These are phyloP conservation scores for Anoura caudifer DNA, from an alignment of 2,113 vertebrate species.

Conservation along the genomic window DNA sequence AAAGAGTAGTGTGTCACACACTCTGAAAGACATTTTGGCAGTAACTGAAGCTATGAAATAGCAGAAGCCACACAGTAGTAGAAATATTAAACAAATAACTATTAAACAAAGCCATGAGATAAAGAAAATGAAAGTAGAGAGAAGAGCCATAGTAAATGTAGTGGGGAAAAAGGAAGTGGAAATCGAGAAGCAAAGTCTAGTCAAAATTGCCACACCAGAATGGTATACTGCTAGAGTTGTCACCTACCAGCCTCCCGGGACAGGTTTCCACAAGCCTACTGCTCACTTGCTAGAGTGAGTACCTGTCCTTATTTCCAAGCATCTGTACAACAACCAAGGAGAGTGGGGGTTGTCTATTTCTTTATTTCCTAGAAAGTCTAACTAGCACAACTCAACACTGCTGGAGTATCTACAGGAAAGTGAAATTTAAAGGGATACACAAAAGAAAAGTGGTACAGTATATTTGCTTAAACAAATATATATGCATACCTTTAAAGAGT, in stretches of 20 bases:
- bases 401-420: not conserved
- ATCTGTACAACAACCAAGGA: not conserved
- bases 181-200: not conserved
- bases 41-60: not conserved
- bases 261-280: not conserved
- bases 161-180: not conserved
- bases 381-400: not conserved
- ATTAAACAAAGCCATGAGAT: not conserved
- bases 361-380: not conserved
- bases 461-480: not conserved
- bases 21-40: not conserved
- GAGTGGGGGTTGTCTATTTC: not conserved
- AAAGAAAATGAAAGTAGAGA: not conserved
- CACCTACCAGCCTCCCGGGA: rapidly evolving
- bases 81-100: too few relatives aligned
- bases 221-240: not conserved
- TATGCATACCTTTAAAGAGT: not conserved
- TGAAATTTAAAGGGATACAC: not conserved
- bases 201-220: not conserved
- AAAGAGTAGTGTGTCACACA: not conserved
- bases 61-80: not conserved
- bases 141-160: not conserved
- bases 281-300: not conserved
- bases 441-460: not conserved
- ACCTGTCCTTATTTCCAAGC: not conserved